phyloP scores from a whole-genome alignment of 2,113 vertebrate genomes.

The Cepphus grylle region DNA sequence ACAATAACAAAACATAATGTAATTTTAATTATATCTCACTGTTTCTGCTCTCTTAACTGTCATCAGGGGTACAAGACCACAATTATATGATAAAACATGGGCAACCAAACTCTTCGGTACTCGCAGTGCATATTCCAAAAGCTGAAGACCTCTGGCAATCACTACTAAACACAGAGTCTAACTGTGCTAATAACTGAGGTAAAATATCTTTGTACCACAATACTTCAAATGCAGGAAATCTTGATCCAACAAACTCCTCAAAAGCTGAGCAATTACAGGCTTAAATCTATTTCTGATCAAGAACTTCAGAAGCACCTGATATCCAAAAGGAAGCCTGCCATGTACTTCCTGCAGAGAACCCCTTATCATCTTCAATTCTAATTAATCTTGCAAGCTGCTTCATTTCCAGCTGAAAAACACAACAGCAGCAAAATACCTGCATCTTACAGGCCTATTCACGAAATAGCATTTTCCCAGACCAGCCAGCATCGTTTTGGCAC shows the following conservation, averaged over 20 bases:
- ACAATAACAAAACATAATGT: background rate
- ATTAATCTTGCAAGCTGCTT: slow-evolving; percentile 20
- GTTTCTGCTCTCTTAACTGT: background rate
- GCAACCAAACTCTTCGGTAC: background rate
- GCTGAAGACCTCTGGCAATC: background rate
- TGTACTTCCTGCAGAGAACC: background rate
- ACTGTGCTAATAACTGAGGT: background rate
- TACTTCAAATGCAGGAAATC: background rate
- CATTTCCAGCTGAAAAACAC: background rate
- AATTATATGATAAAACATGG: background rate
- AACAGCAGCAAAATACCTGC: background rate
- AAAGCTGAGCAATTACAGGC: background rate
- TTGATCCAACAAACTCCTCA: background rate
- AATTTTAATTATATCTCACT: background rate
- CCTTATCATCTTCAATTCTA: background rate
- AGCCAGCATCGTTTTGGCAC: background rate
- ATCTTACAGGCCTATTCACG: background rate
- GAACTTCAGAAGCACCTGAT: background rate
- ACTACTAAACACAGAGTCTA: background rate
- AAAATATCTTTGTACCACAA: background rate
- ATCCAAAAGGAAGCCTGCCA: background rate
- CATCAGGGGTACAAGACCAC: background rate
- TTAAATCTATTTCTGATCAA: background rate
- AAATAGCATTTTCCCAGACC: background rate
- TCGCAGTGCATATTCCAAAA: background rate